A percentile compares a stretch with the other conserved stretches of the same genome.
Conservation (phyloP, 2,797 vertebrate species). For the Sebastes variabilis region DNA sequence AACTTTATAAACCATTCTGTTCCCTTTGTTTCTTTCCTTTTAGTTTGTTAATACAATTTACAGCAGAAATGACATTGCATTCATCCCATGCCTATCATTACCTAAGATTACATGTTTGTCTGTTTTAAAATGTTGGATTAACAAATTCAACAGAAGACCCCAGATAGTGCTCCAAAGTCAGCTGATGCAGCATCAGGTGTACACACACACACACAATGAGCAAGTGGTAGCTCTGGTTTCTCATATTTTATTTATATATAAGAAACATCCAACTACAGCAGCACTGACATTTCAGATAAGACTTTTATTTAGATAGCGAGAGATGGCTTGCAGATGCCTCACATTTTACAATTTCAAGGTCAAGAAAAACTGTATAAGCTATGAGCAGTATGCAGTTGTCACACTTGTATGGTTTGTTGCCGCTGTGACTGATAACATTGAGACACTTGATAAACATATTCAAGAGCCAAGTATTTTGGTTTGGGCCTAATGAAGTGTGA, state of each 20-base stretch:
- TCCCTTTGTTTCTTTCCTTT: not conserved
- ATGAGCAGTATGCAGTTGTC: conserved; percentile 36
- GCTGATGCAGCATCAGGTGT: conserved; percentile 15
- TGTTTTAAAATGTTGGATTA: conserved; percentile 23
- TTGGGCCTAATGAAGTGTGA: conserved; percentile 75
- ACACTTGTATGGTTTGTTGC: conserved; percentile 55
- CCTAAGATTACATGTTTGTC: not conserved
- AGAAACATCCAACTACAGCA: conserved; percentile 39
- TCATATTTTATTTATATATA: conserved; percentile 57
- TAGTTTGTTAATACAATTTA: not conserved
- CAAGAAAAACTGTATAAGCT: conserved; percentile 8
- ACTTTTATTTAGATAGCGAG: conserved; percentile 13
- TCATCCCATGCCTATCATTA: not conserved
- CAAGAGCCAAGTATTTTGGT: conserved; percentile 72
- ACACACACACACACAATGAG: conserved; percentile 10
- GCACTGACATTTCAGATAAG: conserved; percentile 30
- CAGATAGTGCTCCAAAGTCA: not conserved
- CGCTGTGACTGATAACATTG: conserved; percentile 65
- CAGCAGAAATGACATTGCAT: not conserved
- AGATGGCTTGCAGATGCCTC: conserved; percentile 23
- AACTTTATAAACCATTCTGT: not conserved
- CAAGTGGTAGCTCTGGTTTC: not conserved
- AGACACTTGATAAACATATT: conserved; percentile 77
- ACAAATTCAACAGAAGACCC: conserved; percentile 13
- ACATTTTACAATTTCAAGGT: conserved; percentile 48